Evolutionary conservation across 2,113 vertebrate species (phyloP).

Genomic region (Ctenomys sociabilis): DNA sequence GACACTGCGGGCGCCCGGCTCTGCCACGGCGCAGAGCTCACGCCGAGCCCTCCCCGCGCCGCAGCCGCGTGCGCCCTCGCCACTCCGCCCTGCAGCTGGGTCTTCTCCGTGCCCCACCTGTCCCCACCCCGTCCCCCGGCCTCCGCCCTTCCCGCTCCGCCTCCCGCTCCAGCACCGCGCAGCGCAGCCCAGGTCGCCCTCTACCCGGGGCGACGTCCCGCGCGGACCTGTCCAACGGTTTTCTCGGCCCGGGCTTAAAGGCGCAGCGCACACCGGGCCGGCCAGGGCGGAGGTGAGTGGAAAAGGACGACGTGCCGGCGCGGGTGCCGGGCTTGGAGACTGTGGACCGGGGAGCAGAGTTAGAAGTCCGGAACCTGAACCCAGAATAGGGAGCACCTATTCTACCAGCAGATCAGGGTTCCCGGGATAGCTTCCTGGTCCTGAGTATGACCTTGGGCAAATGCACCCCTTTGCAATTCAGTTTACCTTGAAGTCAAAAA

Average conservation of each 20-base stretch:
- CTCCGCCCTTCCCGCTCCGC: background rate
- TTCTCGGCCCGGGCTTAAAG: constrained; percentile 71
- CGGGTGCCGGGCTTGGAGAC: background rate
- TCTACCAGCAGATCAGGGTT: background rate
- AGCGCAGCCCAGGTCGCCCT: background rate
- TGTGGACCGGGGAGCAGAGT: background rate
- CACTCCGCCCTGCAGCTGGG: background rate
- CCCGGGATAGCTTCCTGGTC: background rate
- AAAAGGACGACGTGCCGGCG: constrained; percentile 24
- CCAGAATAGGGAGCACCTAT: background rate
- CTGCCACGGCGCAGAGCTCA: background rate
- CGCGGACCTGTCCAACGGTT: constrained; percentile 39
- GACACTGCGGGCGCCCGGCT: background rate
- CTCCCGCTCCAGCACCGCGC: background rate
- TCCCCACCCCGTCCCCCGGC: background rate
- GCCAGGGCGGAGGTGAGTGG: constrained; percentile 71
- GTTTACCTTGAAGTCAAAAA: constrained; percentile 13
- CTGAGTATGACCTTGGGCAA: constrained; percentile 52
- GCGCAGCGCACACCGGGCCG: constrained; percentile 56
- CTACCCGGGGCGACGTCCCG: constrained; percentile 38
- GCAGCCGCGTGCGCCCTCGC: background rate
- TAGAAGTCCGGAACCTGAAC: constrained; percentile 5
- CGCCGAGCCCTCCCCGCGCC: background rate
- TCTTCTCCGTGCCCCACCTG: background rate
- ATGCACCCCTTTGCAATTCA: constrained; percentile 1